These are phyloP conservation scores for Saccostrea glomerata DNA, from an alignment of 1,140 invertebrate genomes.

Conservation along the genomic window DNA sequence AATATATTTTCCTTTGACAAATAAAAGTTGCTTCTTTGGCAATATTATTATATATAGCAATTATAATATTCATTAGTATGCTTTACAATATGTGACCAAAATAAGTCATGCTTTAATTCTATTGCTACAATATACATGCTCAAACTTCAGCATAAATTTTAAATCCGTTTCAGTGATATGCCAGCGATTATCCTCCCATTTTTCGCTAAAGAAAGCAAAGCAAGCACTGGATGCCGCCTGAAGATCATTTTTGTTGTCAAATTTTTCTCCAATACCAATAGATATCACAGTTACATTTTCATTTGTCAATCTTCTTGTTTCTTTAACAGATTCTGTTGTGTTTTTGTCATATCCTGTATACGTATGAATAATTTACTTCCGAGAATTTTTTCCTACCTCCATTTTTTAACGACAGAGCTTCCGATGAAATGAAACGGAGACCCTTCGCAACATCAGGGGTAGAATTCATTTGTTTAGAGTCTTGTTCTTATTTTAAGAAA, in stretches of 20 bases:
- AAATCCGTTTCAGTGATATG: background rate
- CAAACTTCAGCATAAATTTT: background rate
- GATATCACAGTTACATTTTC: background rate
- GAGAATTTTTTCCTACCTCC: slow-evolving; percentile 9
- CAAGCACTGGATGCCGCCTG: background rate
- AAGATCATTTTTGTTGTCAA: background rate
- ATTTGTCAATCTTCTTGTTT: background rate
- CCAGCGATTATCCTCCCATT: background rate
- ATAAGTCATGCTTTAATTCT: background rate
- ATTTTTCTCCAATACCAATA: background rate
- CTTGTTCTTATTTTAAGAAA: background rate
- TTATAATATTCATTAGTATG: no score
- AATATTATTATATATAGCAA: no score
- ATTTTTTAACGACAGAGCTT: background rate
- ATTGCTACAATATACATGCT: background rate
- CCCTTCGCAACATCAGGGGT: background rate
- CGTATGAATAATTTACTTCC: background rate
- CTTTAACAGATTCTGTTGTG: background rate
- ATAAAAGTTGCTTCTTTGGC: no score
- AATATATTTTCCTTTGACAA: no score
- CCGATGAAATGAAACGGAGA: background rate
- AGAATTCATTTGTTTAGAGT: background rate
- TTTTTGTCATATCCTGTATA: slow-evolving; percentile 4
- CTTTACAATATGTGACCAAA: no score
- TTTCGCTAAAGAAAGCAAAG: background rate